Conservation (phyloP, 2,113 vertebrate genomes). For the Halichoerus grypus region DNA sequence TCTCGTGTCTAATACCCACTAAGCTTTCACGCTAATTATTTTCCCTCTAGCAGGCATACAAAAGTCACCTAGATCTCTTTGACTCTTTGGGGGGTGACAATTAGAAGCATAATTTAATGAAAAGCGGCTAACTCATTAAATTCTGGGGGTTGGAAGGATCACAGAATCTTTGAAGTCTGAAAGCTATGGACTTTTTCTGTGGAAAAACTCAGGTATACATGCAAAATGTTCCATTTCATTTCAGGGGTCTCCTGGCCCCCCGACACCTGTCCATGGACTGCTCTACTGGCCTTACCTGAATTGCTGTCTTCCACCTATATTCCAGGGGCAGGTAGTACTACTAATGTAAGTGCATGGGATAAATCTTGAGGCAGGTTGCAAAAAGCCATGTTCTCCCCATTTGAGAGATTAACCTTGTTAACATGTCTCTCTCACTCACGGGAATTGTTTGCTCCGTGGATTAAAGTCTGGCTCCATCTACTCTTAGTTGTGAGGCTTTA, state of each 20-base stretch:
- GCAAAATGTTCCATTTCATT: neutral
- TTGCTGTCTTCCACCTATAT: neutral
- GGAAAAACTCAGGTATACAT: neutral
- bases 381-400: neutral
- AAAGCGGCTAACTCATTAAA: neutral
- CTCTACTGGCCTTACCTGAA: neutral
- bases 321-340: neutral
- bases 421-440: neutral
- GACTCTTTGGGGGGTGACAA: neutral
- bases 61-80: neutral
- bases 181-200: slow-evolving; percentile 2
- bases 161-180: neutral
- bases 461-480: neutral
- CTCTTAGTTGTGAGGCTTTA: neutral
- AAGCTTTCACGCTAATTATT: neutral
- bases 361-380: neutral
- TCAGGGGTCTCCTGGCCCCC: neutral
- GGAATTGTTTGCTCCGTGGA: neutral
- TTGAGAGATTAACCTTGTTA: neutral
- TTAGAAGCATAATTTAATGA: slow-evolving; percentile 33
- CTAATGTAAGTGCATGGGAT: neutral
- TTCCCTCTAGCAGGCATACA: neutral
- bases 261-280: rapidly evolving
- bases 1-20: neutral
- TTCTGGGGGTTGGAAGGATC: neutral